A percentile compares a stretch with the other conserved stretches of the same genome.
Evolutionary conservation across 1,140 invertebrate genomes (phyloP).

Genomic region (Anastrepha obliqua): DNA sequence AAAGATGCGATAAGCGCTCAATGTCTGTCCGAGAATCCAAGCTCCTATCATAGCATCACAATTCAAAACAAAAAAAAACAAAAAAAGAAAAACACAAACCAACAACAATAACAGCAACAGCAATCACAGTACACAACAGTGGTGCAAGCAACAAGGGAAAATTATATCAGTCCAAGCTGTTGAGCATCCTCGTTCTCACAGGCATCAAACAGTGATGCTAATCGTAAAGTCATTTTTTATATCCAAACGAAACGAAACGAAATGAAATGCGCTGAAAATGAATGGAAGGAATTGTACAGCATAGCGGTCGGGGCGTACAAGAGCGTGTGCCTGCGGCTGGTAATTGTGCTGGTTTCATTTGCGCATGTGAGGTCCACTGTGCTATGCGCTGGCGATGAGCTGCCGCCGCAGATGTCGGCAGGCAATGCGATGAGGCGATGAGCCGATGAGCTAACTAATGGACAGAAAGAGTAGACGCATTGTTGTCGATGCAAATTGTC

Average conservation of each 20-base stretch:
- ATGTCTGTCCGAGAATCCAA: constrained; percentile 41
- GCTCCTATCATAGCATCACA: constrained; percentile 12
- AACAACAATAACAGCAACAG: neutral
- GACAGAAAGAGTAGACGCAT: constrained; percentile 5
- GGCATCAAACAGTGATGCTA: constrained; percentile 47
- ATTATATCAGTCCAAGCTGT: constrained; percentile 33
- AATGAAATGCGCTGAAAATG: constrained; percentile 36
- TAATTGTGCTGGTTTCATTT: neutral
- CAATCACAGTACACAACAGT: neutral
- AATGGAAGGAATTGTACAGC: neutral
- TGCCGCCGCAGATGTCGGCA: neutral
- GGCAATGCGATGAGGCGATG: neutral
- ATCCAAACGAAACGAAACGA: constrained; percentile 33
- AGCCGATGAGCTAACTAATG: constrained; percentile 50
- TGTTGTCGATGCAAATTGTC: constrained; percentile 1
- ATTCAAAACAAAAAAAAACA: neutral
- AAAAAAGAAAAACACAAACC: neutral
- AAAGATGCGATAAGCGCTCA: constrained; percentile 40
- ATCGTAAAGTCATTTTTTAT: constrained; percentile 45
- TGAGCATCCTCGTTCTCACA: constrained; percentile 43
- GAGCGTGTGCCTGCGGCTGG: neutral
- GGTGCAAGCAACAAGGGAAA: neutral
- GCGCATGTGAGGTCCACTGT: constrained; percentile 24
- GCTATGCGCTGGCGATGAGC: neutral
- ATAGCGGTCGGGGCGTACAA: neutral